Base-by-base conservation (phyloP, 1,140 invertebrate species). In the Saccostrea glomerata region DNA sequence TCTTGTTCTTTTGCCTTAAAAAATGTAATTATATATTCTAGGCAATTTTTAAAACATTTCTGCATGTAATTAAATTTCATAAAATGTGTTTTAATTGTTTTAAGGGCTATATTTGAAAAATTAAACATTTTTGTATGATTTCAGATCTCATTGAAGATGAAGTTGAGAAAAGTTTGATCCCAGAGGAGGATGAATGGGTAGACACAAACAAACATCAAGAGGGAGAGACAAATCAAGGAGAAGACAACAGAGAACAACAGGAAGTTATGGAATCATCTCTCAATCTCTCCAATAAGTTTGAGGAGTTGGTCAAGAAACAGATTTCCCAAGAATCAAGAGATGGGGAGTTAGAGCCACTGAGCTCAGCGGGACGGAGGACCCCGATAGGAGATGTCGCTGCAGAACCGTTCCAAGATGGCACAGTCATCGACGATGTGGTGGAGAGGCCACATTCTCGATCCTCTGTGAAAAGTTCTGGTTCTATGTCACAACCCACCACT, bases 371-470 rank as follows among this genome's bases (percentile, higher is more conserved):
- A 47, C 83, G 92, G 6, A 87, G 90, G 23, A 93, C 90, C 15
- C 92, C 92, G 23, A 88, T 93, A 20, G 92, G 92, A 12, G 91
- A 90, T 84, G 90, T 90, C 77, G 90, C 88, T 0, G 56, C 82
- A 0, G 90, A 92, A 82, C 87, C 89, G n/a, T 92, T 88, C 70
- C 87, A 90, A 66, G 91, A 92, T 89, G 86, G 82, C 12, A 89
- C 84, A 84, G 36, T 92, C 25, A 63, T 91, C 11, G 91, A 92
- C 56, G 91, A 90, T 90, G 89, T 90, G 25, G 87, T 92, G 30
- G 91, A 92, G 85, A 87, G 86, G 25, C 70, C 82, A 6, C 89
- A 82, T 23, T 87, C 88, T 23, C 20, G 15, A 23, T 77, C 30
- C 47, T 84, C 73, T 70, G 55, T 63, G 40, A 36, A 36, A 54